Base-by-base conservation (phyloP, 2,797 vertebrate genomes). In the Hydrophis major region DNA sequence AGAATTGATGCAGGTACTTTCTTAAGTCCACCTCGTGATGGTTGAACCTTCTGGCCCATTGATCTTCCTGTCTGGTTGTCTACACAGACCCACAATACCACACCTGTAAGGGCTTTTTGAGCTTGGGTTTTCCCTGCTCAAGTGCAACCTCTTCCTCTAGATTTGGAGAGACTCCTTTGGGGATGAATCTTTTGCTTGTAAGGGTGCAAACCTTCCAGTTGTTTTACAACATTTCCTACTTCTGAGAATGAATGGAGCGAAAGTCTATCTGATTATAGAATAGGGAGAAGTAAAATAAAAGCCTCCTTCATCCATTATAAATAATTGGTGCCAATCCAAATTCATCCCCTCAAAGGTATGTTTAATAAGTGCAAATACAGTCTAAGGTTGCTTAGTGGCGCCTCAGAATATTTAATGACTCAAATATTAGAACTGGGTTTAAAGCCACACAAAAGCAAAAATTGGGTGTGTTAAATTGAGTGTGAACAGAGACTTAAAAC, bases 301-400 rank as follows among this genome's bases (percentile, higher is more conserved):
- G 57, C 89, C 32, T 12, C 56, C 93, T 94, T 94, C 69, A 93
- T 27, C 12, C 42, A 8, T 96, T 28, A 32, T 50, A 95, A 96
- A 93, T 94, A 97, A 95, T 90, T 96, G 61, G 13, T 56, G 95
- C 92, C 95, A 60, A 91, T 88, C 25, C 90, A 61, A 90, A 57
- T 86, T 88, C 90, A 90, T 91, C 42, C 60, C 18, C 69, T 86
- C 42, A 96, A 92, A 93, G 7, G 25, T 60, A 69, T 61, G 47
- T 20, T 55, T 37, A 13, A 59, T 83, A 28, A 13, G 56, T 90
- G 56, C 32, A 27, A 78, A 0, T 56, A 20, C 87, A 42, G 0
- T 89, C 47, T 90, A 22, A 91, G 89, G 94, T 93, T 88, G 91
- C 91, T 74, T 25, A 55, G 88, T 25, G 0, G 0, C 55, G 88